Percentiles rank a stretch among this genome's conserved stretches.
Conservation (phyloP, 2,888 invertebrate species). For the Diaprepes abbreviatus region DNA sequence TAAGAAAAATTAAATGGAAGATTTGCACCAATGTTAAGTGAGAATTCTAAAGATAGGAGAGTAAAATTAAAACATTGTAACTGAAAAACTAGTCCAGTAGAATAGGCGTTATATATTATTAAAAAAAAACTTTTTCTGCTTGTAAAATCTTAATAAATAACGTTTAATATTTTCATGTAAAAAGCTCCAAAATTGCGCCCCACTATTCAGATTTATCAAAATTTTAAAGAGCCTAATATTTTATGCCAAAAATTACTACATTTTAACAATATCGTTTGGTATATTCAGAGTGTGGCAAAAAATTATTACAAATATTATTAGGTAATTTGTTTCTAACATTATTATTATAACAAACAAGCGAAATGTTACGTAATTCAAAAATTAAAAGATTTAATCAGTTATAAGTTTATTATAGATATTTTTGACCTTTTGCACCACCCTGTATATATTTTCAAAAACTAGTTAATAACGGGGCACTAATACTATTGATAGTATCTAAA, state of each 20-base stretch:
- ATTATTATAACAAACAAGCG: too few relatives aligned
- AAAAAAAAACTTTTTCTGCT: conserved; percentile 33
- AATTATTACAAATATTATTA: too few relatives aligned
- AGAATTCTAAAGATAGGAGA: conserved; percentile 32
- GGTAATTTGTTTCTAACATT: too few relatives aligned
- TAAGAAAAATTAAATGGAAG: conserved; percentile 4
- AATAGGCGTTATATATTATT: conserved; percentile 45
- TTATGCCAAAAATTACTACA: neutral
- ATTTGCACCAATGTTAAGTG: conserved; percentile 48
- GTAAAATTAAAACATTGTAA: conserved; percentile 42
- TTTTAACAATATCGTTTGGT: neutral
- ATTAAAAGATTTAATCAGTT: too few relatives aligned
- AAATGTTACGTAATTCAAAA: too few relatives aligned
- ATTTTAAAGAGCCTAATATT: neutral
- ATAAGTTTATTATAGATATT: too few relatives aligned
- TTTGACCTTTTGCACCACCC: neutral
- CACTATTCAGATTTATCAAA: neutral
- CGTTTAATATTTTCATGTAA: conserved; percentile 24
- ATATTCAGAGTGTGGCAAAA: neutral
- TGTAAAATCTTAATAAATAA: conserved; percentile 36
- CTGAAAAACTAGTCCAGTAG: conserved; percentile 50
- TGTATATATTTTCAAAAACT: neutral
- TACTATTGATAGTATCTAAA: conserved; percentile 6
- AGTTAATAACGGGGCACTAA: neutral
- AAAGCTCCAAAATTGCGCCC: conserved; percentile 1